Evolutionary conservation across 2,113 vertebrate genomes (phyloP), one percentile per base, ranked within the genome.

Genomic region (Psittacara wagleri): DNA sequence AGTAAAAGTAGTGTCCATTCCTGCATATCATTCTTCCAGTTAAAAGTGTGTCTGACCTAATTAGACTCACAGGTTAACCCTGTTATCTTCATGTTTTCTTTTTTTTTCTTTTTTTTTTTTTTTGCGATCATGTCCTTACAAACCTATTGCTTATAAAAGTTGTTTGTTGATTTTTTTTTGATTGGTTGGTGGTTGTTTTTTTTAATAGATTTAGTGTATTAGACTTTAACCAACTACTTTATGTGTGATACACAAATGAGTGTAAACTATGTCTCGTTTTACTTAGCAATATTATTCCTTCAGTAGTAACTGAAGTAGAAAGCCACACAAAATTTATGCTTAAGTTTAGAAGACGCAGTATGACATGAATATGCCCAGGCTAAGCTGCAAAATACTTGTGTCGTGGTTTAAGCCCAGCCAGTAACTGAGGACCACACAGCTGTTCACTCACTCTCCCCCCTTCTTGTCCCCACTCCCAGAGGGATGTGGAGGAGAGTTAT

Each of bases 221-320:
- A 67, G 88, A 64, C 61, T 81, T 87, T 84, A 92, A 83, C 55
- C 28, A 86, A 5, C 13, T 69, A 43, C 39, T 82, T 83, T 70
- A 93, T 85, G 41, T 93, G 73, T 79, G 92, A 92, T 89, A 29
- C n/a, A 80, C 89, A 75, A 82, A 81, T 86, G 77, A 64, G 7
- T 52, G 15, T 91, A 82, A 37, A 64, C 62, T 76, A 37, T 39
- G 84, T 44, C 57, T 95, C 43, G 46, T 82, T 93, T 86, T 82
- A 62, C 54, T 96, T 92, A 74, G 17, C 39, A 68, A 13, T 69
- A 44, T 64, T 83, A 5, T 84, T 95, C 9, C 12, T 87, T 86
- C 49, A 82, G 7, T 92, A 91, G 61, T 89, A 76, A 61, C 1
- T 0, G 12, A 91, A 90, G 43, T 64, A 86, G 90, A 90, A 88